Evolutionary conservation across 2,888 invertebrate species (phyloP).

Genomic region (Sminthurides aquaticus): DNA sequence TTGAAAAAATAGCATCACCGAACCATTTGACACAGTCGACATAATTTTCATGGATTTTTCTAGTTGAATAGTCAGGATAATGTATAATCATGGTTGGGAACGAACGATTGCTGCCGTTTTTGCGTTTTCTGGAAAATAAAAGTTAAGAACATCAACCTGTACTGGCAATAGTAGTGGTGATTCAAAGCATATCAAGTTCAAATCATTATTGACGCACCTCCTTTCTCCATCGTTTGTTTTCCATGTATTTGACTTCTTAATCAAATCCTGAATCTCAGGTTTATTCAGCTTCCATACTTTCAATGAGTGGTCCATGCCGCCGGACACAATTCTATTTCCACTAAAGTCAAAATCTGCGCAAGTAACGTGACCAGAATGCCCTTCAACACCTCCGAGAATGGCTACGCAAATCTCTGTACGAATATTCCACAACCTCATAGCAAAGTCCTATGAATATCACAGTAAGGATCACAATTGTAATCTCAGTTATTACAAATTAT

Average conservation of each 20-base stretch:
- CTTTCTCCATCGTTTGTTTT: too few species aligned
- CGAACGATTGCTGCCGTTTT: too few species aligned
- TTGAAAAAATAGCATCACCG: constrained; percentile 86
- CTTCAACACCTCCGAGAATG: constrained; percentile 95
- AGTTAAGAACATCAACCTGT: too few species aligned
- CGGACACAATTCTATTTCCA: constrained; percentile 82
- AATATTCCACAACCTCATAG: constrained; percentile 86
- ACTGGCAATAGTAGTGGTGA: too few species aligned
- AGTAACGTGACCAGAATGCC: constrained; percentile 83
- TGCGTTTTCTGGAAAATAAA: too few species aligned
- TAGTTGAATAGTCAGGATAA: constrained; percentile 91
- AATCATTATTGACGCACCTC: too few species aligned
- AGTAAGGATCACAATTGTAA: too few species aligned
- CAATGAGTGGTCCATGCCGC: constrained; percentile 97
- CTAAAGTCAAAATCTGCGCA: constrained; percentile 81
- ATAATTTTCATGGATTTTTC: constrained; percentile 96
- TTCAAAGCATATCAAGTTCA: too few species aligned
- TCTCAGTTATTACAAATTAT: too few species aligned
- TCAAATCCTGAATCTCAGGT: constrained; percentile 72
- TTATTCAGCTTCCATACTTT: constrained; percentile 90
- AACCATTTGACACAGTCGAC: constrained; percentile 97
- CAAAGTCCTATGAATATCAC: constrained; percentile 72
- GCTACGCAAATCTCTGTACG: constrained; percentile 88
- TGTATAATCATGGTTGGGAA: constrained; percentile 84
- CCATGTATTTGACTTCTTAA: constrained; percentile 74